Evolutionary conservation across 37 sponge, comb jelly and placozoan species (phyloP).

Genomic region (Diacarnus erythraeanus): DNA sequence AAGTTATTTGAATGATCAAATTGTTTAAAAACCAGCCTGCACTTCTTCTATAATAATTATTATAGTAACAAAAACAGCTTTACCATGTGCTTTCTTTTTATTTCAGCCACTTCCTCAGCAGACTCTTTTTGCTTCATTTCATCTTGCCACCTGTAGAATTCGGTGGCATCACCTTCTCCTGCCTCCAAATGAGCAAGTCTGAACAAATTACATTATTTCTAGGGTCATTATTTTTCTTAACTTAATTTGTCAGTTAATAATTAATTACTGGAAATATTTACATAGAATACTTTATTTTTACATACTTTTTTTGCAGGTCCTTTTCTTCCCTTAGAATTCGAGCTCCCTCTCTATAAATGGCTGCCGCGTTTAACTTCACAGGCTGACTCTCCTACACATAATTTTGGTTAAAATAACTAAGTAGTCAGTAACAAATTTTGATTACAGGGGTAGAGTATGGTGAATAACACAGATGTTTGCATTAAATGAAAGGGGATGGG

Average conservation of each 20-base stretch:
- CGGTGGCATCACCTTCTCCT: slow-evolving; percentile 79
- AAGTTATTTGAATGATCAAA: background rate
- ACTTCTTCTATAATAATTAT: background rate
- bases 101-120: slow-evolving; percentile 80
- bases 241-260: background rate
- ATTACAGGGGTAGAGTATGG: no score
- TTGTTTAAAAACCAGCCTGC: background rate
- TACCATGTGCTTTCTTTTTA: slow-evolving; percentile 82
- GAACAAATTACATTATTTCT: background rate
- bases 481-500: no score
- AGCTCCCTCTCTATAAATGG: slow-evolving; percentile 95
- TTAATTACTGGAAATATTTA: background rate
- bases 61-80: background rate
- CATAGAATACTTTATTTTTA: background rate
- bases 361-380: slow-evolving; percentile 92
- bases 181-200: slow-evolving; percentile 82
- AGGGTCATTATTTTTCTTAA: background rate
- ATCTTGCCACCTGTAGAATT: slow-evolving; percentile 80
- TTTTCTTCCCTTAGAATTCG: slow-evolving; percentile 80
- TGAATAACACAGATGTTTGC: no score
- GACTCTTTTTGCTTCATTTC: slow-evolving; percentile 81
- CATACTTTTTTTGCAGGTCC: slow-evolving; percentile 72
- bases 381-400: slow-evolving; percentile 46
- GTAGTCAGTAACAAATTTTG: no score
- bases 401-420: background rate